phyloP scores from a whole-genome alignment of 30 jellyfish, hydroid and myxozoan genomes.

The Aurelia aurita region DNA sequence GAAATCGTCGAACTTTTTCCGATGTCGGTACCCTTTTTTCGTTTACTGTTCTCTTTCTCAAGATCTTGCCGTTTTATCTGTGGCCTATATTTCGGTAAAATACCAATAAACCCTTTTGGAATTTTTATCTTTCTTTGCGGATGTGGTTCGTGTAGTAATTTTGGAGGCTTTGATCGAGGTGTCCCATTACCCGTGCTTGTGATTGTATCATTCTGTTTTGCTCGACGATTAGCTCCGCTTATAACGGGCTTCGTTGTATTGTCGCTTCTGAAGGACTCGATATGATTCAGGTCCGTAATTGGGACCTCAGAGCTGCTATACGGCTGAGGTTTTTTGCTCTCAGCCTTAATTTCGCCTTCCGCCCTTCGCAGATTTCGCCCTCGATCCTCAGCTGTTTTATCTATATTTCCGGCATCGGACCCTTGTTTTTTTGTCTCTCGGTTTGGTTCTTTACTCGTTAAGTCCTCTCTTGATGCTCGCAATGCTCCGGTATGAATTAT shows the following conservation, averaged over 20 bases:
- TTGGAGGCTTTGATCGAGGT: neutral
- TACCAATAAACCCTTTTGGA: conserved; percentile 66
- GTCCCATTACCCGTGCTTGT: neutral
- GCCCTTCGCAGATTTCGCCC: neutral
- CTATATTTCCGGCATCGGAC: neutral
- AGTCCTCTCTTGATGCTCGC: conserved; percentile 47
- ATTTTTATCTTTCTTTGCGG: conserved; percentile 54
- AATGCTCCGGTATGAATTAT: conserved; percentile 56
- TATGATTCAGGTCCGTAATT: neutral
- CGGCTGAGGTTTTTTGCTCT: neutral
- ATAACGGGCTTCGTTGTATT: conserved; percentile 2
- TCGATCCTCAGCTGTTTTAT: neutral
- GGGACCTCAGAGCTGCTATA: neutral
- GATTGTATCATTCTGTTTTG: neutral
- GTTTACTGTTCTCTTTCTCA: neutral
- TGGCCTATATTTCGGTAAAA: conserved; percentile 46
- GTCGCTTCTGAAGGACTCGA: neutral
- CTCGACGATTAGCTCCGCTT: neutral
- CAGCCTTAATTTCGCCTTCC: neutral
- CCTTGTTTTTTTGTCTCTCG: neutral
- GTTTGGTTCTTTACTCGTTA: neutral
- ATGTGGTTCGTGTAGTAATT: conserved; percentile 25
- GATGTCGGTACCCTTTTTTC: neutral
- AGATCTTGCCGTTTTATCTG: neutral
- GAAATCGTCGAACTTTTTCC: neutral